Conservation (phyloP, 2,888 invertebrate genomes). For the Oxycera nigricornis region DNA sequence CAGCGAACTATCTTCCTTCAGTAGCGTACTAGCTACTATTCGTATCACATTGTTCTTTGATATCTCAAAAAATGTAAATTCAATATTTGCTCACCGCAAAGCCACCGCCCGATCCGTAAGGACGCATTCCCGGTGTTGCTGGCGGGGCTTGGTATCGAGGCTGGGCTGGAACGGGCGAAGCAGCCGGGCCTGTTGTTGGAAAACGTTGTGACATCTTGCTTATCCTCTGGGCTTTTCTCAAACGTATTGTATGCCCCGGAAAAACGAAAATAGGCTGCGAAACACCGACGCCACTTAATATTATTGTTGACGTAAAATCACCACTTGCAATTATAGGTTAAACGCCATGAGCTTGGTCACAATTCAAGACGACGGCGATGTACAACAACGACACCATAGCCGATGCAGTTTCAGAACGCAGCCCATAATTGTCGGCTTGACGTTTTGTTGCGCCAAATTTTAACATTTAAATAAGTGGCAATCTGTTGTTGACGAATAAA, state of each 20-base stretch:
- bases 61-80: too few relatives aligned
- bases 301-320: conserved; percentile 10
- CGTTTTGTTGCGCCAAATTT: conserved; percentile 16
- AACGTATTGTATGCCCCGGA: neutral
- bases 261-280: neutral
- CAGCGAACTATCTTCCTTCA: too few relatives aligned
- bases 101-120: conserved; percentile 67
- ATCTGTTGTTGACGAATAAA: neutral
- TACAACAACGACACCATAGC: neutral
- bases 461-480: neutral
- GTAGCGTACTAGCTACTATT: too few relatives aligned
- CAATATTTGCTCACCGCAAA: conserved; percentile 80
- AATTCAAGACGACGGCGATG: neutral
- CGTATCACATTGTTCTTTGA: too few relatives aligned
- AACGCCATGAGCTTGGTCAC: conserved; percentile 17
- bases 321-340: conserved; percentile 16
- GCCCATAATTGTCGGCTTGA: neutral
- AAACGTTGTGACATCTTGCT: conserved; percentile 49
- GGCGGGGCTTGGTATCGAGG: conserved; percentile 59
- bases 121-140: conserved; percentile 58
- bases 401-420: neutral
- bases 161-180: conserved; percentile 56
- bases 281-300: neutral
- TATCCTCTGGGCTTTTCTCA: neutral
- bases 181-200: conserved; percentile 49